Evolutionary conservation across 2,113 vertebrate species (phyloP).

Genomic region (Microcebus tavaratra): DNA sequence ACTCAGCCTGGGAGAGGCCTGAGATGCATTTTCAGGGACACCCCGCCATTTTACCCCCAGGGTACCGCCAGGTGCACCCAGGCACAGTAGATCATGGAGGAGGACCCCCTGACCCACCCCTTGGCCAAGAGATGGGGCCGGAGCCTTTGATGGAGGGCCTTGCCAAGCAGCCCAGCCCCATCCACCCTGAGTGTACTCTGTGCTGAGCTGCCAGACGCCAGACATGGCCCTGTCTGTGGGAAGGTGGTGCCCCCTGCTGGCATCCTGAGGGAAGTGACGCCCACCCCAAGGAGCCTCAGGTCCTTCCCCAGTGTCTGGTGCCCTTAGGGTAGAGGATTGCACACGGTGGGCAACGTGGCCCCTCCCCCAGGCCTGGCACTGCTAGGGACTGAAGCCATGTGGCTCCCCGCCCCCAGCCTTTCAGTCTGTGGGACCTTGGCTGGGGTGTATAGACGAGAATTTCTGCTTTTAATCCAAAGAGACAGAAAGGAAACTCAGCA

Average conservation of each 20-base stretch:
- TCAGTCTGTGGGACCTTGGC: slow-evolving; percentile 67
- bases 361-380: neutral
- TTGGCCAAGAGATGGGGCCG: neutral
- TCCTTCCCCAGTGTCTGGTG: neutral
- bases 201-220: neutral
- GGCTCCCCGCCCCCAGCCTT: slow-evolving; percentile 46
- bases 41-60: neutral
- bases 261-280: neutral
- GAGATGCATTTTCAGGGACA: neutral
- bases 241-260: slow-evolving; percentile 68
- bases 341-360: neutral
- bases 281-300: neutral
- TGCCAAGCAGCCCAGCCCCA: neutral
- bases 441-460: slow-evolving; percentile 65
- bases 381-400: slow-evolving; percentile 54
- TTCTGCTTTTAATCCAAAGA: slow-evolving; percentile 75
- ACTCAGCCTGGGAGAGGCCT: neutral
- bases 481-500: slow-evolving; percentile 76
- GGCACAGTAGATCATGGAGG: neutral
- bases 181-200: neutral
- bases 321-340: neutral
- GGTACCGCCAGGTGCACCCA: neutral
- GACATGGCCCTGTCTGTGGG: neutral
- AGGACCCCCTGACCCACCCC: accelerated
- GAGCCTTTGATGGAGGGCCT: neutral